Percentiles rank a stretch among this genome's conserved stretches.
phyloP scores from a whole-genome alignment of 2,113 vertebrate genomes.

The Laterallus jamaicensis region DNA sequence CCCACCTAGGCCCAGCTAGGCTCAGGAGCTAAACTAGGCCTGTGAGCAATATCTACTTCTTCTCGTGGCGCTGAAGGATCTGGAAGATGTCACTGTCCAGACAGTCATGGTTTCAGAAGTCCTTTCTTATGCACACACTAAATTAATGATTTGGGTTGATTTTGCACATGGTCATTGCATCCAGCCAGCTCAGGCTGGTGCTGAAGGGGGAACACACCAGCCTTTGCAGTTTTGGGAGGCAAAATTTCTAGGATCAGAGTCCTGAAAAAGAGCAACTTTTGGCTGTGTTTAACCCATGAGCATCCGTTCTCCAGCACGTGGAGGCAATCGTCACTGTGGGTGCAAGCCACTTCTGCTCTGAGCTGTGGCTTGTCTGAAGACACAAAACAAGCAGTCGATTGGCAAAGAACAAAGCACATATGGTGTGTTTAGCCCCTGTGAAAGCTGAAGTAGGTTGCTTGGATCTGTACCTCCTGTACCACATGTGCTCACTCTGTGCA shows the following conservation, averaged over 20 bases:
- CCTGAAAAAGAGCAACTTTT: background rate
- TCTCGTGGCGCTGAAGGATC: background rate
- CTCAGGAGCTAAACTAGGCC: background rate
- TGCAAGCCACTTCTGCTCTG: background rate
- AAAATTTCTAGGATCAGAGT: background rate
- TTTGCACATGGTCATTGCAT: background rate
- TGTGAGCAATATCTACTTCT: background rate
- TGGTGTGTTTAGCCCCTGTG: background rate
- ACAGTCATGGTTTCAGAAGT: background rate
- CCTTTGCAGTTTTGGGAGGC: background rate
- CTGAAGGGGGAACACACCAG: background rate
- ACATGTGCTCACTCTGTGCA: background rate
- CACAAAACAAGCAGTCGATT: background rate
- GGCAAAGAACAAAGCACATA: background rate
- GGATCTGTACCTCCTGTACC: background rate
- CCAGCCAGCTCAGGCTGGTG: background rate
- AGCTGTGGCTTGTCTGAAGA: background rate
- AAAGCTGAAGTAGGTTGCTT: background rate
- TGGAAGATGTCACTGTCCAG: background rate
- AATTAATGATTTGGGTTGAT: background rate
- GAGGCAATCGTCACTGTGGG: background rate
- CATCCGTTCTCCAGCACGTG: accelerated
- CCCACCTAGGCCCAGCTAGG: background rate
- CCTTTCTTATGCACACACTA: background rate
- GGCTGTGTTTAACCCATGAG: background rate